Conservation (phyloP, 2,797 vertebrate genomes). For the Phataginus tetradactyla region DNA sequence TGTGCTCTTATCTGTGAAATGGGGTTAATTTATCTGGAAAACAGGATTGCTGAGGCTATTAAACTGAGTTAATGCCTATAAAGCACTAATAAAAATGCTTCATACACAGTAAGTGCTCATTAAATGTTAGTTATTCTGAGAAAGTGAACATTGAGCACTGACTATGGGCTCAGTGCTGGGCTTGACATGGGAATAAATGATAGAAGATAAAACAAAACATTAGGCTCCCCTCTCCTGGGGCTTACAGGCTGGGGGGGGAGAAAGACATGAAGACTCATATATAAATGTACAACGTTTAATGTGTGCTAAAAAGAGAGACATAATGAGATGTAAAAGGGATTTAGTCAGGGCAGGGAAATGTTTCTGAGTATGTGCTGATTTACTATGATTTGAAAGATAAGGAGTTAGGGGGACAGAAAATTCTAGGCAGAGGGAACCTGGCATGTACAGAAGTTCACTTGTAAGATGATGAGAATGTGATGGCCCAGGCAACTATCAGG, state of each 20-base stretch:
- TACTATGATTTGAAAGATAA: background rate
- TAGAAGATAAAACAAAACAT: background rate
- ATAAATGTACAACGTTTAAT: background rate
- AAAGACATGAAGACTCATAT: background rate
- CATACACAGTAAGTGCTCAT: background rate
- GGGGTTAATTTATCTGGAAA: background rate
- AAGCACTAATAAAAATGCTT: background rate
- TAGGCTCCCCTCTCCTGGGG: background rate
- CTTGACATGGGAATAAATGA: background rate
- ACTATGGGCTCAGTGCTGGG: background rate
- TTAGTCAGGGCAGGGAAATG: background rate
- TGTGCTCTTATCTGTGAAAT: background rate
- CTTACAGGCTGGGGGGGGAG: background rate
- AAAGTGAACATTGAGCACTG: background rate
- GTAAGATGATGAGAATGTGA: background rate
- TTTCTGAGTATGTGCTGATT: background rate
- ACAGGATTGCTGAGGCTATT: background rate
- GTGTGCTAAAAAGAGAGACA: background rate
- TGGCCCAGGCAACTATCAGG: background rate
- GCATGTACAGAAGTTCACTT: background rate
- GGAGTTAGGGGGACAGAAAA: background rate
- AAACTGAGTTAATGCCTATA: background rate
- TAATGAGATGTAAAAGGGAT: background rate
- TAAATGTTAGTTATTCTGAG: background rate
- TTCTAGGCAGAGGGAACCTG: background rate